phyloP scores from a whole-genome alignment of 2,797 vertebrate species.

The Sebastiscus tertius region DNA sequence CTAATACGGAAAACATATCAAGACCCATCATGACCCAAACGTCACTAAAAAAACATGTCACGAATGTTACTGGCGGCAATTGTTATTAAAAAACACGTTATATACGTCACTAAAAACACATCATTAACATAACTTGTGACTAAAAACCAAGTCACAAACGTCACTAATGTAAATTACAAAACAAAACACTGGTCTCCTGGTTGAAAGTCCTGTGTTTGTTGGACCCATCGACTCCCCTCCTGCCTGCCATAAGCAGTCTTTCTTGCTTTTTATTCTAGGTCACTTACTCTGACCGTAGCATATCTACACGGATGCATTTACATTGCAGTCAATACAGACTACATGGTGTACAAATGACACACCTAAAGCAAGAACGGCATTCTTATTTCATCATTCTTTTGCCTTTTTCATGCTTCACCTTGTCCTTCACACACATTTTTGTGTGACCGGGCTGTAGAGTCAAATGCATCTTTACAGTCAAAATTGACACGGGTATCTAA shows the following conservation, averaged over 20 bases:
- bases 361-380: neutral
- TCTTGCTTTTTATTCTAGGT: neutral
- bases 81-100: too few species aligned
- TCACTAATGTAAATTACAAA: too few species aligned
- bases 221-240: neutral
- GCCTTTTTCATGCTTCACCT: neutral
- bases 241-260: neutral
- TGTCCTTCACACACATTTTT: neutral
- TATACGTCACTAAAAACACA: too few species aligned
- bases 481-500: conserved; percentile 4
- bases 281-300: neutral
- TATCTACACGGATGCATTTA: neutral
- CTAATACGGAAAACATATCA: neutral
- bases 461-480: neutral
- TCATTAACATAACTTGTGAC: neutral
- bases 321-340: neutral
- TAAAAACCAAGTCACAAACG: too few species aligned
- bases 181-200: neutral
- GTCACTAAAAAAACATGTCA: too few species aligned
- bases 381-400: neutral
- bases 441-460: neutral
- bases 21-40: too few species aligned
- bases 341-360: neutral
- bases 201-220: neutral
- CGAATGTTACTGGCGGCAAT: too few species aligned